phyloP scores from a whole-genome alignment of 2,113 vertebrate species.

The Corvus moneduloides region DNA sequence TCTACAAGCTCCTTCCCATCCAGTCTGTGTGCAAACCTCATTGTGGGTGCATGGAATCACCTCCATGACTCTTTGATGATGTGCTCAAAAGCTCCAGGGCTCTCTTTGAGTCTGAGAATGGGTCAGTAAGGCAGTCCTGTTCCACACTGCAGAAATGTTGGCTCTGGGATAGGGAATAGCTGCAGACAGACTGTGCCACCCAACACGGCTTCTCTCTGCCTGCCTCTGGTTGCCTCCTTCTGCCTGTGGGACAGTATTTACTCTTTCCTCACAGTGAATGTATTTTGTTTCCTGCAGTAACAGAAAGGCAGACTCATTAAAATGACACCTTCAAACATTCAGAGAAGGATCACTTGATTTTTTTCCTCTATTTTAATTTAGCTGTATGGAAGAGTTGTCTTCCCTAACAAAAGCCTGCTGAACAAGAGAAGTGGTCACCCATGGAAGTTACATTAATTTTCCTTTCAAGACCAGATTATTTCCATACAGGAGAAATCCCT shows the following conservation, averaged over 20 bases:
- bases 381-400: not conserved
- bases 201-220: not conserved
- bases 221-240: not conserved
- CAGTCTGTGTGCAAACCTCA: not conserved
- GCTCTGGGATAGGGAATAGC: not conserved
- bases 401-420: not conserved
- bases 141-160: not conserved
- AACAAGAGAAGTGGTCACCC: not conserved
- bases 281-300: not conserved
- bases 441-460: not conserved
- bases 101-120: rapidly evolving
- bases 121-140: not conserved
- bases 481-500: not conserved
- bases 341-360: not conserved
- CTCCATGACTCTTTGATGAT: not conserved
- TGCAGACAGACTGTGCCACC: not conserved
- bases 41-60: not conserved
- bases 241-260: not conserved
- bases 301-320: not conserved
- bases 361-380: not conserved
- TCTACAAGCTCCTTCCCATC: not conserved
- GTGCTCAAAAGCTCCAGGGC: not conserved
- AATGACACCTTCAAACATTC: not conserved
- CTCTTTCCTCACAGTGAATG: not conserved
- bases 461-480: not conserved